Conservation (phyloP, 1,140 invertebrate genomes). For the Pomacea maculata region DNA sequence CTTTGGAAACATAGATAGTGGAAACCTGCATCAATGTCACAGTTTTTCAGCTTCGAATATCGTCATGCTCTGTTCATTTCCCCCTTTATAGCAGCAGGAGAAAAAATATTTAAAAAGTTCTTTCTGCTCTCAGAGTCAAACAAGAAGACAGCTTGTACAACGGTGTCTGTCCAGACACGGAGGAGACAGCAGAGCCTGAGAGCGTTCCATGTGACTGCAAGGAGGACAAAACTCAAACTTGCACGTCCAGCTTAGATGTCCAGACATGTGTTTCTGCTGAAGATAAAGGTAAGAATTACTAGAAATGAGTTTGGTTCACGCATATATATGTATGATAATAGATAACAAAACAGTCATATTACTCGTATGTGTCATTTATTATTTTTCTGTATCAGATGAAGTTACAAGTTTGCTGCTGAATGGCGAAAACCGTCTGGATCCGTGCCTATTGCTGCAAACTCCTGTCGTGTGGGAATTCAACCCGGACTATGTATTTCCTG, state of each 20-base stretch:
- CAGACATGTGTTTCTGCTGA: conserved; percentile 29
- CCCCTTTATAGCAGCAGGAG: too few relatives aligned
- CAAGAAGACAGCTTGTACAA: conserved; percentile 35
- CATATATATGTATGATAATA: too few relatives aligned
- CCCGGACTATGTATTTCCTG: conserved; percentile 28
- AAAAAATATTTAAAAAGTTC: too few relatives aligned
- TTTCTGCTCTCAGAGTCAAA: conserved; percentile 22
- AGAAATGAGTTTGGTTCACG: too few relatives aligned
- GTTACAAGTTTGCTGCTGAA: conserved; percentile 14
- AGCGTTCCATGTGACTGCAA: conserved; percentile 37
- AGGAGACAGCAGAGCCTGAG: neutral
- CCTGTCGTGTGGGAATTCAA: conserved; percentile 33
- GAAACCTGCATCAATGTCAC: too few relatives aligned
- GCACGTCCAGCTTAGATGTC: conserved; percentile 26
- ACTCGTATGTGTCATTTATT: too few relatives aligned
- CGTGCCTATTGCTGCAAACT: conserved; percentile 29
- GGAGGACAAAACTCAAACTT: conserved; percentile 20
- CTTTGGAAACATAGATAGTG: too few relatives aligned
- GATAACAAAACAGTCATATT: too few relatives aligned
- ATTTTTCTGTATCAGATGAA: conserved; percentile 5
- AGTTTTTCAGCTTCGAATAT: too few relatives aligned
- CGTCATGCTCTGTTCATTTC: too few relatives aligned
- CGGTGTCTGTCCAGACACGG: conserved; percentile 36
- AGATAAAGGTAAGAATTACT: neutral
- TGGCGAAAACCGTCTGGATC: conserved; percentile 15